Percentiles rank a stretch among this genome's conserved stretches.
Conservation (phyloP, 2,888 invertebrate species). For the Diarsia dahlii region DNA sequence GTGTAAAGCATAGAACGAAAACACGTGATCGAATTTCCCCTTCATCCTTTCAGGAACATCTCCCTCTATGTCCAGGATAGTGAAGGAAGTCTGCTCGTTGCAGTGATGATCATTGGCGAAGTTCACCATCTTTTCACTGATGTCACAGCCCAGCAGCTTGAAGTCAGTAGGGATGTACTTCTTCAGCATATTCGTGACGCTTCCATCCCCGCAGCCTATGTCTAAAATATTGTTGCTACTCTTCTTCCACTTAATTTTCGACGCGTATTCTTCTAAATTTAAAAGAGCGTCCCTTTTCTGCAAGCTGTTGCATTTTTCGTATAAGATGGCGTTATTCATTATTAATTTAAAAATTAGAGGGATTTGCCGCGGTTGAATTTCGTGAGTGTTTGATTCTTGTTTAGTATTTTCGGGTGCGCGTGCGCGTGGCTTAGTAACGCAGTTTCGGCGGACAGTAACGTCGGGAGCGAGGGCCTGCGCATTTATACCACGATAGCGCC, state of each 20-base stretch:
- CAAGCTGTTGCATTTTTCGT: slow-evolving; percentile 92
- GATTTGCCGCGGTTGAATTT: slow-evolving; percentile 16
- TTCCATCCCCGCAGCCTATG: slow-evolving; percentile 94
- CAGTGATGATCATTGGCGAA: slow-evolving; percentile 90
- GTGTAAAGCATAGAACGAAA: slow-evolving; percentile 95
- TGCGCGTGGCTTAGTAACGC: slow-evolving; percentile 78
- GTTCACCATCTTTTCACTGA: slow-evolving; percentile 93
- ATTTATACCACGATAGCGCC: slow-evolving; percentile 81
- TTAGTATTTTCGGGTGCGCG: slow-evolving; percentile 73
- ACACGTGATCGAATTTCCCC: slow-evolving; percentile 92
- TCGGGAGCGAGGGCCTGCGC: slow-evolving; percentile 77
- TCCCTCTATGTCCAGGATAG: slow-evolving; percentile 90
- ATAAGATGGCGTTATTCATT: slow-evolving; percentile 92
- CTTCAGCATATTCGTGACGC: slow-evolving; percentile 91
- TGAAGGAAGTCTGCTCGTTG: slow-evolving; percentile 84
- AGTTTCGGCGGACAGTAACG: slow-evolving; percentile 82
- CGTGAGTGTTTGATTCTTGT: slow-evolving; percentile 53
- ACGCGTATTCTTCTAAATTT: slow-evolving; percentile 91
- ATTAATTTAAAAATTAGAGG: slow-evolving; percentile 38
- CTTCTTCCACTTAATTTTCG: slow-evolving; percentile 89
- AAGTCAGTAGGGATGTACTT: slow-evolving; percentile 91
- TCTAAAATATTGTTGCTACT: slow-evolving; percentile 89
- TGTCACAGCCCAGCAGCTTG: slow-evolving; percentile 91
- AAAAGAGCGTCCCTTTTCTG: slow-evolving; percentile 90
- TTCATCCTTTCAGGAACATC: slow-evolving; percentile 85